A percentile compares a stretch with the other conserved stretches of the same genome.
Conservation (phyloP, 1,140 invertebrate species). For the Bombus waltoni region DNA sequence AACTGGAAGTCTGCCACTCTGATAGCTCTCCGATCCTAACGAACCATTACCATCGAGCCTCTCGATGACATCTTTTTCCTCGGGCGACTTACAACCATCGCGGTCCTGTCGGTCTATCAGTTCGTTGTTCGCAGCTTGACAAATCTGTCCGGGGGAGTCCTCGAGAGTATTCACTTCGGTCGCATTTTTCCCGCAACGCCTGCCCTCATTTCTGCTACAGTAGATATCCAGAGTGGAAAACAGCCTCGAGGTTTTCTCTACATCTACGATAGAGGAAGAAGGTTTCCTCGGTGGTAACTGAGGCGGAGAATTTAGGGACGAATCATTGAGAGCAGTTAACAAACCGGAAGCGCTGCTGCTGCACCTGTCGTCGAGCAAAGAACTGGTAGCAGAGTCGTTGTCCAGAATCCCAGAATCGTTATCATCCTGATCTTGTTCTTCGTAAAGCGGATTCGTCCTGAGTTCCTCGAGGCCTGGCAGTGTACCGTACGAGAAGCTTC, state of each 20-base stretch:
- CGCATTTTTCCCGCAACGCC: conserved; percentile 7
- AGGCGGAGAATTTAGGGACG: conserved; percentile 71
- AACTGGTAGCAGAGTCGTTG: conserved; percentile 88
- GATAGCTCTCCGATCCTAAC: neutral
- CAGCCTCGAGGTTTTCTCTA: conserved; percentile 63
- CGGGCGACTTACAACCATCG: neutral
- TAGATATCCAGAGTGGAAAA: conserved; percentile 56
- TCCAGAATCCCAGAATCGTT: conserved; percentile 90
- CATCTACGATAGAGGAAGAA: conserved; percentile 50
- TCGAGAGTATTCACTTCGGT: conserved; percentile 23
- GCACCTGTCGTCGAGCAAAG: conserved; percentile 86
- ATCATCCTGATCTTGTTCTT: conserved; percentile 86
- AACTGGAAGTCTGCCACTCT: conserved; percentile 67
- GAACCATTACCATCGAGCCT: conserved; percentile 52
- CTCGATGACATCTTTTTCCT: conserved; percentile 67
- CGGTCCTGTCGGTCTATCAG: conserved; percentile 30
- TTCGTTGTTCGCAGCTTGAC: conserved; percentile 26
- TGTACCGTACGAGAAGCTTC: conserved; percentile 90
- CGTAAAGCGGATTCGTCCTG: conserved; percentile 85
- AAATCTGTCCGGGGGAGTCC: conserved; percentile 11
- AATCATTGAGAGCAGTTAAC: conserved; percentile 77
- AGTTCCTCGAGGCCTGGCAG: conserved; percentile 89
- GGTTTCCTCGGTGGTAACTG: conserved; percentile 72
- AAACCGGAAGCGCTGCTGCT: conserved; percentile 84
- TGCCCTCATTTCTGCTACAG: conserved; percentile 41